Percentiles rank a stretch among this genome's conserved stretches.
Conservation (phyloP, 37 sponge, comb jelly and placozoan species). For the Axinella damicornis region DNA sequence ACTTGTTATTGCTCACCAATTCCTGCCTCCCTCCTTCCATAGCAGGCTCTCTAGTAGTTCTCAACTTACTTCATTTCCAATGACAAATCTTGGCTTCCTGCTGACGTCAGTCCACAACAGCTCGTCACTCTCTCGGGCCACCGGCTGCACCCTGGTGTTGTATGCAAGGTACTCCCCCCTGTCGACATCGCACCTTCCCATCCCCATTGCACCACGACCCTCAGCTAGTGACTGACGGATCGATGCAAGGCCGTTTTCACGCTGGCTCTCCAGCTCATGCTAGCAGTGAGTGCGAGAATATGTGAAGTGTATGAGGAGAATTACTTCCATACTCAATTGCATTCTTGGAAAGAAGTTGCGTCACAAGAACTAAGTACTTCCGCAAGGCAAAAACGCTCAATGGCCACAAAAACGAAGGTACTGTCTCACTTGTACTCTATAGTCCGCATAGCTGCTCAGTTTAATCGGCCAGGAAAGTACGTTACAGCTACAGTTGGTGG, state of each 20-base stretch:
- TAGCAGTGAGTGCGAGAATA: not conserved
- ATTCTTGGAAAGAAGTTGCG: too few species aligned
- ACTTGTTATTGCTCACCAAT: too few species aligned
- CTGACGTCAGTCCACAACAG: slow-evolving; percentile 55
- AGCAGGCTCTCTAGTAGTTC: too few species aligned
- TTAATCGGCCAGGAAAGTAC: too few species aligned
- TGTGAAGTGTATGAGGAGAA: not conserved
- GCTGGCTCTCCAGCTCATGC: slow-evolving; percentile 43
- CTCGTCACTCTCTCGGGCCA: slow-evolving; percentile 44
- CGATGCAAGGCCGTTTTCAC: slow-evolving; percentile 27
- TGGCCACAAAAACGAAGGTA: too few species aligned
- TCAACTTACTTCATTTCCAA: slow-evolving; percentile 79
- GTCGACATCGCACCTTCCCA: slow-evolving; percentile 14
- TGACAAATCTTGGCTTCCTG: slow-evolving; percentile 66
- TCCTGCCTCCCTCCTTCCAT: too few species aligned
- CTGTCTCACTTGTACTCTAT: not conserved
- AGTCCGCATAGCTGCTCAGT: too few species aligned
- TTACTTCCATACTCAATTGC: too few species aligned
- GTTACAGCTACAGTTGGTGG: too few species aligned
- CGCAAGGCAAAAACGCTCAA: too few species aligned
- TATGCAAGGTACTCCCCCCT: slow-evolving; percentile 43
- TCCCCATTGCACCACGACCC: slow-evolving; percentile 2
- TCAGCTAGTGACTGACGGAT: slow-evolving; percentile 16
- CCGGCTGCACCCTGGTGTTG: slow-evolving; percentile 56
- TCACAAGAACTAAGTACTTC: too few species aligned